Conservation (phyloP, 2,797 vertebrate genomes). For the Cyprinella venusta region DNA sequence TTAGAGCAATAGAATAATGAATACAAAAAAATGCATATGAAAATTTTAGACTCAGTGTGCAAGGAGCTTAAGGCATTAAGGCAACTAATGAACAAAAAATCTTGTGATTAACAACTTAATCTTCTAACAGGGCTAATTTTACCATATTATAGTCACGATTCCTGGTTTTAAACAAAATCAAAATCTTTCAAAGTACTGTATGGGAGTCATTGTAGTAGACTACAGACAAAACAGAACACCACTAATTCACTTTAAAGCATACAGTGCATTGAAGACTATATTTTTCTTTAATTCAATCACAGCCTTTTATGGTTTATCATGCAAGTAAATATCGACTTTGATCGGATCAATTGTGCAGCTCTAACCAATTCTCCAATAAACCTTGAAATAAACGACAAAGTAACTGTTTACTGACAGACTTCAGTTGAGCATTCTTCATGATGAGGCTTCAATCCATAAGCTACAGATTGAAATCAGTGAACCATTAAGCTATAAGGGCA, state of each 20-base stretch:
- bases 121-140: conserved; percentile 9
- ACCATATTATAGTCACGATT: not conserved
- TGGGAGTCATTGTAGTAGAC: not conserved
- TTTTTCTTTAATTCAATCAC: conserved; percentile 12
- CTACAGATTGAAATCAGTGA: conserved; percentile 23
- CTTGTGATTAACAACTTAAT: not conserved
- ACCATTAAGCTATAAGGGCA: conserved; percentile 2
- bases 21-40: too few relatives aligned
- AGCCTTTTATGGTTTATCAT: conserved; percentile 5
- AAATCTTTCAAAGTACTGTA: not conserved
- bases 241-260: conserved; percentile 10
- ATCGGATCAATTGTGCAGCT: not conserved
- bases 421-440: not conserved
- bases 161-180: not conserved
- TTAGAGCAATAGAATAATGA: too few relatives aligned
- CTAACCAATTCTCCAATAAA: conserved; percentile 1
- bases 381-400: conserved; percentile 7
- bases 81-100: not conserved
- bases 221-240: not conserved
- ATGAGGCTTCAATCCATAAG: not conserved
- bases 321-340: not conserved
- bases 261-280: not conserved
- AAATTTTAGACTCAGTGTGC: too few relatives aligned
- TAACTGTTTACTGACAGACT: conserved; percentile 17
- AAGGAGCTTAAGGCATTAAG: too few relatives aligned